Evolutionary conservation across 2,113 vertebrate genomes (phyloP), one percentile per base, ranked within the genome.

Genomic region (Brachirus orientalis): DNA sequence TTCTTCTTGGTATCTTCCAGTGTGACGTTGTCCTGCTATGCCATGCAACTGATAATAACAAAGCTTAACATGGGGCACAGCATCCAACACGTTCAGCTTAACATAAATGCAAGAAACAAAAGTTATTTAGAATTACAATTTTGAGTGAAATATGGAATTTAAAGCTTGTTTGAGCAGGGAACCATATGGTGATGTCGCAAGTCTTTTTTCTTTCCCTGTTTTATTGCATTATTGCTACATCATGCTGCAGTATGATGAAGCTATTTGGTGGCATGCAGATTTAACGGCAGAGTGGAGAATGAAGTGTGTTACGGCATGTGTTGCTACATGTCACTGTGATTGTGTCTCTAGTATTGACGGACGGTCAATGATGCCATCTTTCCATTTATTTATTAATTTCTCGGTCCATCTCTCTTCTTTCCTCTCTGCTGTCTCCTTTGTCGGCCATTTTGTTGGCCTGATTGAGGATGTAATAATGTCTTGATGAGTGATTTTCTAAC

Each of bases 381-480:
- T 60, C 58, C 10, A 12, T 22, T 48, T 36, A 19, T 64, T 37
- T n/a, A 28, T 10, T 28, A 44, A 3, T 38, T 65, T 28, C 60
- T 33, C 44, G 51, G 11, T 33, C 37, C 22, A 16, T 7, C 41
- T 35, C 11, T 10, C 28, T 28, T 28, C 28, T 2, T 6, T 28
- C 28, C 28, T 6, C 28, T 28, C 28, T 6, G 28, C 28, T 3
- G 3, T 28, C 1, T 3, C 12, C 12, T 17, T 33, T 14, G 65
- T 62, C 60, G 8, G 45, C 52, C 33, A 72, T 76, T 69, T 80
- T 83, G 63, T 62, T 64, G 41, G 40, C 48, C 55, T 53, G 20
- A 69, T 69, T n/a, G 10, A 4, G 33, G 35, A 51, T 20, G 37
- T 36, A 51, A 37, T 59, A 47, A 58, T 7, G 43, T 67, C 50